A percentile compares a stretch with the other conserved stretches of the same genome.
phyloP scores from a whole-genome alignment of 64 coral and sea anemone genomes.

The Trachythela sp. region DNA sequence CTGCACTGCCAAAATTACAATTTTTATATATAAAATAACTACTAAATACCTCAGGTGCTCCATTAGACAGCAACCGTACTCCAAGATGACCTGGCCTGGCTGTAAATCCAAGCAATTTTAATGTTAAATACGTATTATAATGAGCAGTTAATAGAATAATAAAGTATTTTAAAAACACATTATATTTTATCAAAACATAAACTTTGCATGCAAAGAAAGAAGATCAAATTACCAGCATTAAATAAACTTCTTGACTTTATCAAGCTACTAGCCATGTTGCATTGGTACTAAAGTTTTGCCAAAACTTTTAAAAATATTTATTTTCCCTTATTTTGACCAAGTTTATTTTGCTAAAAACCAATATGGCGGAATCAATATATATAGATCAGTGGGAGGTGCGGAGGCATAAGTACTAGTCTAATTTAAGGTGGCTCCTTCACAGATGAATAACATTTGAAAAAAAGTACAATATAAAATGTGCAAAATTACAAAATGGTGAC shows the following conservation, averaged over 20 bases:
- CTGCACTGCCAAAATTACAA: not conserved
- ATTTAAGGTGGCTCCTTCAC: no score
- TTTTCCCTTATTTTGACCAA: no score
- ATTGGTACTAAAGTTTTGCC: not conserved
- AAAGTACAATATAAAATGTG: no score
- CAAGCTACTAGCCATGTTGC: not conserved
- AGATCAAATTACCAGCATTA: not conserved
- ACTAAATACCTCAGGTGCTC: not conserved
- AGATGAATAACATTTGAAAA: no score
- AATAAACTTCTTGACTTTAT: not conserved
- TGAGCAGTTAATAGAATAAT: not conserved
- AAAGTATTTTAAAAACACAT: not conserved
- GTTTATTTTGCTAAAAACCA: no score
- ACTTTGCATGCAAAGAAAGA: not conserved
- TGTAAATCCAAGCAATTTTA: not conserved
- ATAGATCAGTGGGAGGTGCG: no score
- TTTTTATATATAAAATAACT: not conserved
- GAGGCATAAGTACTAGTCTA: no score
- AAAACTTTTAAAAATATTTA: no score
- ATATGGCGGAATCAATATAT: no score
- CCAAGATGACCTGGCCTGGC: not conserved
- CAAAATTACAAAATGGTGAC: not conserved
- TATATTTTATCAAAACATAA: not conserved
- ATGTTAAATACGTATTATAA: not conserved
- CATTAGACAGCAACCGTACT: not conserved